Evolutionary conservation across 1,140 invertebrate species (phyloP).

Genomic region (Littorina saxatilis): DNA sequence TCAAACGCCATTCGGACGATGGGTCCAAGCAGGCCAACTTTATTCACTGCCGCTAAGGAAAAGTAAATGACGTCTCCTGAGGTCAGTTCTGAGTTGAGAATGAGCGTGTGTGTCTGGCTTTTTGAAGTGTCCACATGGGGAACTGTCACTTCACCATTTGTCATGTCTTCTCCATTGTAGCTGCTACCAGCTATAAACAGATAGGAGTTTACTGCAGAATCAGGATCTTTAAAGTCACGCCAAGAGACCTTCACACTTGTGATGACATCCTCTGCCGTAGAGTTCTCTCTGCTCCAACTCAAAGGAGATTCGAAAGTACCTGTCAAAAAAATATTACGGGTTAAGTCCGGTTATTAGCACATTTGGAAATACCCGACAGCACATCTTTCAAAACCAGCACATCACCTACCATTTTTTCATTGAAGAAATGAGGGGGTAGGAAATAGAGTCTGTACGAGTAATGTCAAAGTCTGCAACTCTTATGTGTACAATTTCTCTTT

Average conservation of each 20-base stretch:
- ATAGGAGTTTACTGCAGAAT: slow-evolving; percentile 49
- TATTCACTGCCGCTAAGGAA: slow-evolving; percentile 43
- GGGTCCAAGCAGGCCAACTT: slow-evolving; percentile 39
- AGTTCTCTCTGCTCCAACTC: slow-evolving; percentile 34
- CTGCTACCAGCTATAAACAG: slow-evolving; percentile 41
- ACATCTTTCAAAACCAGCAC: too few species aligned
- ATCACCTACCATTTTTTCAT: too few species aligned
- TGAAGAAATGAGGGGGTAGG: too few species aligned
- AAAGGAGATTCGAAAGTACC: slow-evolving; percentile 51
- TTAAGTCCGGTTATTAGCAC: too few species aligned
- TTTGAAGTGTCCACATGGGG: slow-evolving; percentile 14
- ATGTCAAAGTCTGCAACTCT: too few species aligned
- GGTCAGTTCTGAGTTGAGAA: slow-evolving; percentile 10
- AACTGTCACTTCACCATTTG: slow-evolving; percentile 26
- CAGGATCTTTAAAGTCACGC: slow-evolving; percentile 52
- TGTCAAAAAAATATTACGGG: too few species aligned
- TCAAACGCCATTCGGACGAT: slow-evolving; percentile 41
- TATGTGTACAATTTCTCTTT: too few species aligned
- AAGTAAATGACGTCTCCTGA: slow-evolving; percentile 43
- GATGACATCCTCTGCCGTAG: too few species aligned
- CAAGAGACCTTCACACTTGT: slow-evolving; percentile 36
- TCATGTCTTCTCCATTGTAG: slow-evolving; percentile 49
- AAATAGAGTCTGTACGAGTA: too few species aligned
- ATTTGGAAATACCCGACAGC: too few species aligned
- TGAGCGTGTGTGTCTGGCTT: slow-evolving; percentile 25